These are phyloP conservation scores for Pimephales promelas DNA, from an alignment of 2,113 vertebrate species.

Conservation along the genomic window DNA sequence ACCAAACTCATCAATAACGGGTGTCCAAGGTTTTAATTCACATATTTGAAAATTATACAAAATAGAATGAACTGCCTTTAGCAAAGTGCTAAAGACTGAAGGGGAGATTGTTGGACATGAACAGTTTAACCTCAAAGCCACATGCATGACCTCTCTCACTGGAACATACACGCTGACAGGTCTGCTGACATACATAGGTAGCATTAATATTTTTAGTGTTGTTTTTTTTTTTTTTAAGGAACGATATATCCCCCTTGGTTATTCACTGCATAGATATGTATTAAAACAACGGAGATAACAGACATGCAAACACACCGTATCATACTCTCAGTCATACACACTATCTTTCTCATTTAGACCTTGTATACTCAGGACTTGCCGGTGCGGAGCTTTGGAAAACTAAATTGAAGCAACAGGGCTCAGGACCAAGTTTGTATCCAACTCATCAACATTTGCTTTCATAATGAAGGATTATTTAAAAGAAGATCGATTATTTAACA, in stretches of 20 bases:
- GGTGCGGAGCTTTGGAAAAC: slow-evolving; percentile 14
- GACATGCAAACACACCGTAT: slow-evolving; percentile 6
- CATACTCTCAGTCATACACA: slow-evolving; percentile 29
- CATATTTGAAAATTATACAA: slow-evolving; percentile 67
- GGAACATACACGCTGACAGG: slow-evolving; percentile 1
- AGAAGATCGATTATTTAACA: slow-evolving; percentile 42
- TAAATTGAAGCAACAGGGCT: slow-evolving; percentile 17
- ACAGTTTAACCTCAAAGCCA: slow-evolving; percentile 44
- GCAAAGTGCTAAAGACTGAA: slow-evolving; percentile 62
- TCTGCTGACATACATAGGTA: slow-evolving; percentile 56
- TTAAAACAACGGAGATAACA: slow-evolving; percentile 44
- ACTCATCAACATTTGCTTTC: slow-evolving; percentile 11
- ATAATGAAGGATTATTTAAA: too few relatives aligned
- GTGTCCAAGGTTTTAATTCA: slow-evolving; percentile 63
- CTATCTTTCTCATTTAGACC: slow-evolving; percentile 9
- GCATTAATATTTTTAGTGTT: slow-evolving; percentile 61
- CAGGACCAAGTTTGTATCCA: neutral
- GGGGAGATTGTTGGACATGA: slow-evolving; percentile 49
- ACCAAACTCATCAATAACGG: slow-evolving; percentile 53
- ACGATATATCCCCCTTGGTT: slow-evolving; percentile 56
- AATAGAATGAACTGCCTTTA: slow-evolving; percentile 63
- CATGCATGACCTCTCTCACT: slow-evolving; percentile 28
- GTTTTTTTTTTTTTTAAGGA: slow-evolving; percentile 56
- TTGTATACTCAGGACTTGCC: slow-evolving; percentile 14
- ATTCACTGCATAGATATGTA: slow-evolving; percentile 68